Evolutionary conservation across 2,888 invertebrate species (phyloP).

Genomic region (Sinopyrophorus schimmeli): DNA sequence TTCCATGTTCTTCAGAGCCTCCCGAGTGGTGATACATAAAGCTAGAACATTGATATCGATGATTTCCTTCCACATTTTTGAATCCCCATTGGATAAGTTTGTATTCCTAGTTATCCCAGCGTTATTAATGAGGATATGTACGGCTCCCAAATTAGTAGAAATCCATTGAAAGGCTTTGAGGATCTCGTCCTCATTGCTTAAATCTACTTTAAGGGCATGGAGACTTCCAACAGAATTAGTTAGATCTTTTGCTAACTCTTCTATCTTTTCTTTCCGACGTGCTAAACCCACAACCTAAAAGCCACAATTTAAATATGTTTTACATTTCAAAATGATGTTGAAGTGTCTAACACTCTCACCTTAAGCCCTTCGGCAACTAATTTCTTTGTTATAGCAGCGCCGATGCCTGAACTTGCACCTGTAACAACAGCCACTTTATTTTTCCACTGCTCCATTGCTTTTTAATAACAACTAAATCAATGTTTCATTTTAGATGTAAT

Average conservation of each 20-base stretch:
- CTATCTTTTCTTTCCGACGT: constrained; percentile 10
- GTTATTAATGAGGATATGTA: constrained; percentile 16
- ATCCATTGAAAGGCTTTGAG: constrained; percentile 14
- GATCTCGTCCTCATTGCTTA: constrained; percentile 12
- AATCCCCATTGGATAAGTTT: constrained; percentile 31
- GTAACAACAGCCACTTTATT: constrained; percentile 1
- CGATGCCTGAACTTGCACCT: constrained; percentile 3
- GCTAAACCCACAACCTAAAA: constrained; percentile 11
- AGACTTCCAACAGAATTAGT: constrained; percentile 5
- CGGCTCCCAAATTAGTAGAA: constrained; percentile 11
- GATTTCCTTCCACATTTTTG: constrained; percentile 31
- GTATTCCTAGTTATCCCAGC: constrained; percentile 17
- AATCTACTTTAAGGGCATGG: constrained; percentile 10
- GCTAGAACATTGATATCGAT: constrained; percentile 39
- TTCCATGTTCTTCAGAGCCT: constrained; percentile 39
- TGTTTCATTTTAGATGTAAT: too few species aligned
- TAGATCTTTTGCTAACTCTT: constrained; percentile 5
- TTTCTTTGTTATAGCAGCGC: not conserved
- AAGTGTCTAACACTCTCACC: not conserved
- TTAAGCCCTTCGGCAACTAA: not conserved
- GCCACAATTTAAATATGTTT: not conserved
- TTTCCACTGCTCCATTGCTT: constrained; percentile 1
- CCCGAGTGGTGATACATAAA: constrained; percentile 38
- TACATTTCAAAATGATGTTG: not conserved
- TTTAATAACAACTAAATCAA: too few species aligned